phyloP scores from a whole-genome alignment of 1,140 invertebrate species.

The Drosophila paulistorum region DNA sequence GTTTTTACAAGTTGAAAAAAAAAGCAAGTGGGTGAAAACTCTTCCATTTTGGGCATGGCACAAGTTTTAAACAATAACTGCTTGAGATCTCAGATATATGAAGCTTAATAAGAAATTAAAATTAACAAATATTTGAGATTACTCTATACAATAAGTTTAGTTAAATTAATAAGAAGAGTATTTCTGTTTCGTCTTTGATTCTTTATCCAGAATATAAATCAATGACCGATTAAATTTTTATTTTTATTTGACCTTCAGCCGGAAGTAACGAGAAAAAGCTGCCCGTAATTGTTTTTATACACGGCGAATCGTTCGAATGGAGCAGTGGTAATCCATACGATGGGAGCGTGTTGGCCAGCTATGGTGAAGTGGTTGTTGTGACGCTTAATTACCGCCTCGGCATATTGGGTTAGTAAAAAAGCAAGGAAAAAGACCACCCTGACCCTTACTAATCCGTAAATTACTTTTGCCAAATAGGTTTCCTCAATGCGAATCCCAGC shows the following conservation, averaged over 20 bases:
- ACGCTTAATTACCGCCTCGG: constrained; percentile 98
- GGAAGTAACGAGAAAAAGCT: constrained; percentile 86
- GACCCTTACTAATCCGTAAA: neutral
- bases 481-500: constrained; percentile 93
- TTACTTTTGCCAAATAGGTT: constrained; percentile 85
- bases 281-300: constrained; percentile 96
- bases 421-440: neutral
- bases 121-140: too few species aligned
- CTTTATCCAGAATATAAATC: constrained; percentile 32
- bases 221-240: neutral
- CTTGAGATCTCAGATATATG: too few species aligned
- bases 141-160: too few species aligned
- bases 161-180: too few species aligned
- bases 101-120: too few species aligned
- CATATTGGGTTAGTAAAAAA: constrained; percentile 87
- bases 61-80: too few species aligned
- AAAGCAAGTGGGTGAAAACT: too few species aligned
- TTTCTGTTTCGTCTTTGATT: neutral
- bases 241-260: constrained; percentile 52
- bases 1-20: neutral
- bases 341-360: constrained; percentile 94
- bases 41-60: too few species aligned
- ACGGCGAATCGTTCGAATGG: constrained; percentile 97
- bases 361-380: constrained; percentile 95
- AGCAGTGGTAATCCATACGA: constrained; percentile 98